Base-by-base conservation (phyloP, 2,888 invertebrate species). In the Halictus quadricinctus region DNA sequence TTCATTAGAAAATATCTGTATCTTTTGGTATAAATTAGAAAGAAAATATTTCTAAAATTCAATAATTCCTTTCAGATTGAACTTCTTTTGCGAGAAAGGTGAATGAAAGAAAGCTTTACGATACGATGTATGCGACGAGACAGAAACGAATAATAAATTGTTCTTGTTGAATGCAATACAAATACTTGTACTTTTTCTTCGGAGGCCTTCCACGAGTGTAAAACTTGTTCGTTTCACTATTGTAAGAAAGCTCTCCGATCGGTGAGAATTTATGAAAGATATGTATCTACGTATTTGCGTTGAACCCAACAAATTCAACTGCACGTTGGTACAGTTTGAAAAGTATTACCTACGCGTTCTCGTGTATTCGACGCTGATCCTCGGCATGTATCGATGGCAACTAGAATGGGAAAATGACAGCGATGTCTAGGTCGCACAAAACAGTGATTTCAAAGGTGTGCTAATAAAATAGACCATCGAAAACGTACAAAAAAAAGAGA, bases 401-500 rank as follows among this genome's bases (percentile, higher is more conserved):
- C 83, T 82, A 84, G 70, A 80, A 79, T 86, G 74, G 80, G 60
- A 58, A 82, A 79, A 83, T 72, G 80, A 86, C 72, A 85, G 72
- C 21, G 60, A 83, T 73, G 66, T 74, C 78, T 76, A 80, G 36
- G 85, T 81, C 79, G 76, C 84, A 86, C 84, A 76, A 83, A 84
- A 85, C 78, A 77, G 79, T 85, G 81, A 87, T 81, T 60, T 84
- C 46, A 70, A 79, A 74, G 80, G 78, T 80, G 77, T 72, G 83
- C 80, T 84, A 88, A 79, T 79, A 84, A 83, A 76, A 86, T 77
- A 81, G 46, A 70, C 72, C 87, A 87, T 81, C 64, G 76, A 73
- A 88, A 81, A 77, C 48, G 72, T 84, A 79, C 25, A 79, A 79
- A 80, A 80, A 79, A 76, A 80, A 29, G 1, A 29, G 29, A 29